A percentile compares a stretch with the other conserved stretches of the same genome.
Conservation (phyloP, 1,140 invertebrate genomes). For the Manduca sexta region DNA sequence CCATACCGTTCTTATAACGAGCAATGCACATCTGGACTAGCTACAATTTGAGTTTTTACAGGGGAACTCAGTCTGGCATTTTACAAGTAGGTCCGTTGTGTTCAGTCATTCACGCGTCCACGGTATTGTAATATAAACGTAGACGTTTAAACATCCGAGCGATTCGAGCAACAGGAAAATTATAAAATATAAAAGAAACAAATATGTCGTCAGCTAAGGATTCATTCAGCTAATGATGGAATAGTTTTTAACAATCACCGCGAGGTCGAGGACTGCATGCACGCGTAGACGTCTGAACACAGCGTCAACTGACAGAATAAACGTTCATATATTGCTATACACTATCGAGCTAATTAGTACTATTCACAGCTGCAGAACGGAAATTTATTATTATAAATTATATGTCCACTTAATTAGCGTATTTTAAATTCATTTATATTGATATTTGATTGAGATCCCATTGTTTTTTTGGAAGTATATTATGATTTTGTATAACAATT, state of each 20-base stretch:
- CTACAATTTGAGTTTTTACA: conserved; percentile 28
- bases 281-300: too few species aligned
- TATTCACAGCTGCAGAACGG: conserved; percentile 63
- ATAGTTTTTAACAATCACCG: too few species aligned
- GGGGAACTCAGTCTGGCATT: conserved; percentile 45
- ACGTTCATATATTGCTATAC: conserved; percentile 20
- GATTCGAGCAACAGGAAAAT: too few species aligned
- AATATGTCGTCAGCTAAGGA: too few species aligned
- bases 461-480: conserved; percentile 25
- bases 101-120: too few species aligned
- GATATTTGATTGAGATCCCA: conserved; percentile 56
- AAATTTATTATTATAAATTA: conserved; percentile 31
- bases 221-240: too few species aligned
- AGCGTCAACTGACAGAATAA: conserved; percentile 5
- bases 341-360: conserved; percentile 44
- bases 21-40: conserved; percentile 29
- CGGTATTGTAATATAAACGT: too few species aligned
- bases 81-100: neutral
- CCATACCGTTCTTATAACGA: too few species aligned
- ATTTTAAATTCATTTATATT: conserved; percentile 35
- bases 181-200: too few species aligned
- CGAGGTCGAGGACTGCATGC: too few species aligned
- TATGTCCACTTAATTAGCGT: conserved; percentile 37
- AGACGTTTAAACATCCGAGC: too few species aligned
- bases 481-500: neutral